Evolutionary conservation across 2,113 vertebrate genomes (phyloP).

Genomic region (Oceanites oceanicus): DNA sequence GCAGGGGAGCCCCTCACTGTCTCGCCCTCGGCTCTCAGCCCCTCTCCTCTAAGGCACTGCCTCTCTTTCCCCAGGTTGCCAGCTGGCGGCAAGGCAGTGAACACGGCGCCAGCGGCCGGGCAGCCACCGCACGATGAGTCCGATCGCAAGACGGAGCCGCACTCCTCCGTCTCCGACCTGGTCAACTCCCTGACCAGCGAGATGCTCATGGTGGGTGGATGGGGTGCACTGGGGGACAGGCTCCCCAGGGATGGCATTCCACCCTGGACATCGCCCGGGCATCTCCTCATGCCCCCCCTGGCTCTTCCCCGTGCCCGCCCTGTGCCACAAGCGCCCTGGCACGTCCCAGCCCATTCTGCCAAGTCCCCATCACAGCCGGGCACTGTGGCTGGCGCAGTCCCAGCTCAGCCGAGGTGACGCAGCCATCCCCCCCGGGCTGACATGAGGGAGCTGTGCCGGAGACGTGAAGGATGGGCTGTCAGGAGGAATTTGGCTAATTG

Average conservation of each 20-base stretch:
- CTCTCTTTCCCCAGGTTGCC: constrained; percentile 76
- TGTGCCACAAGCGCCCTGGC: not conserved
- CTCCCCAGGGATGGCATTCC: rapidly evolving
- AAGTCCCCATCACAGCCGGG: not conserved
- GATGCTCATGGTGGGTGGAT: constrained; percentile 94
- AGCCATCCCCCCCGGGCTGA: not conserved
- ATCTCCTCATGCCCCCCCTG: rapidly evolving
- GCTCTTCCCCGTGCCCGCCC: not conserved
- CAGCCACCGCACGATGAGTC: constrained; percentile 85
- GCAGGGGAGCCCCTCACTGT: not conserved
- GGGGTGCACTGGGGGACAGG: not conserved
- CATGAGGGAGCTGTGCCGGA: not conserved
- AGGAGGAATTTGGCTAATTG: constrained; percentile 53
- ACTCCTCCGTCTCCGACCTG: constrained; percentile 92
- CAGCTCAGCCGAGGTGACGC: not conserved
- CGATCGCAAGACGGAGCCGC: constrained; percentile 85
- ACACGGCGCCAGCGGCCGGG: constrained; percentile 80
- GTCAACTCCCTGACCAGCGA: constrained; percentile 97
- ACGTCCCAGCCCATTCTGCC: not conserved
- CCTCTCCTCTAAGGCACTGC: not conserved
- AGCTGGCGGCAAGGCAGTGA: constrained; percentile 83
- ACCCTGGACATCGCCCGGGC: not conserved
- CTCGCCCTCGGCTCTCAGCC: not conserved
- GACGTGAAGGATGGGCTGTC: constrained; percentile 1
- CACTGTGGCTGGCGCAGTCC: rapidly evolving